Conservation (phyloP, 2,113 vertebrate species). For the Sphyrna mokarran region DNA sequence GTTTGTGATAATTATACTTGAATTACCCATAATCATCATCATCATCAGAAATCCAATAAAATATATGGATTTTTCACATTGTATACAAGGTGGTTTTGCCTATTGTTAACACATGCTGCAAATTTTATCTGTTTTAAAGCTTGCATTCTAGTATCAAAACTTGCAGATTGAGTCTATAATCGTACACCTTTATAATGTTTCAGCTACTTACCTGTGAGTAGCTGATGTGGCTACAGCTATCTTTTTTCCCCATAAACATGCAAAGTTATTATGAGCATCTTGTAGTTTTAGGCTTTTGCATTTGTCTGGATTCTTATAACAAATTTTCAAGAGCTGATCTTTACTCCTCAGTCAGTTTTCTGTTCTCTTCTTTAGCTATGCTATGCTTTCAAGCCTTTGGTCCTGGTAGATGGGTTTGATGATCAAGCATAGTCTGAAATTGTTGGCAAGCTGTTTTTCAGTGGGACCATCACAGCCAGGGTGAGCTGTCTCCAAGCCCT, state of each 20-base stretch:
- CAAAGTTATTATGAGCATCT: background rate
- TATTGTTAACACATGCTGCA: background rate
- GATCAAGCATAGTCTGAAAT: background rate
- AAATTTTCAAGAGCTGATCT: background rate
- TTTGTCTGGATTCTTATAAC: background rate
- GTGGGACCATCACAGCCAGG: background rate
- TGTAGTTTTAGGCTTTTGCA: background rate
- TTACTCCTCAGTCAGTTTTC: background rate
- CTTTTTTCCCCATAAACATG: background rate
- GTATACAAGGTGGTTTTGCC: background rate
- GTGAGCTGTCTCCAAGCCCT: background rate
- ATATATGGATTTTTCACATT: slow-evolving; percentile 19
- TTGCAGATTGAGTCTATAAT: background rate
- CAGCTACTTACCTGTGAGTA: background rate
- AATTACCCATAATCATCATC: slow-evolving; percentile 29
- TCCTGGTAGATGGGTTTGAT: background rate
- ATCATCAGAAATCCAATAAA: slow-evolving; percentile 27
- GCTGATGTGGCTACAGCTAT: background rate
- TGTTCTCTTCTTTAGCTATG: background rate
- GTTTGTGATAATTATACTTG: slow-evolving; percentile 21
- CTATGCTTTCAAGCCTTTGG: background rate
- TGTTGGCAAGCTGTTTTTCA: background rate
- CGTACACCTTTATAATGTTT: background rate
- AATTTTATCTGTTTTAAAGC: slow-evolving; percentile 7
- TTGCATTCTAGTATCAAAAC: slow-evolving; percentile 9